Evolutionary conservation across 2,888 invertebrate genomes (phyloP).

Genomic region (Scotopteryx bipunctaria): DNA sequence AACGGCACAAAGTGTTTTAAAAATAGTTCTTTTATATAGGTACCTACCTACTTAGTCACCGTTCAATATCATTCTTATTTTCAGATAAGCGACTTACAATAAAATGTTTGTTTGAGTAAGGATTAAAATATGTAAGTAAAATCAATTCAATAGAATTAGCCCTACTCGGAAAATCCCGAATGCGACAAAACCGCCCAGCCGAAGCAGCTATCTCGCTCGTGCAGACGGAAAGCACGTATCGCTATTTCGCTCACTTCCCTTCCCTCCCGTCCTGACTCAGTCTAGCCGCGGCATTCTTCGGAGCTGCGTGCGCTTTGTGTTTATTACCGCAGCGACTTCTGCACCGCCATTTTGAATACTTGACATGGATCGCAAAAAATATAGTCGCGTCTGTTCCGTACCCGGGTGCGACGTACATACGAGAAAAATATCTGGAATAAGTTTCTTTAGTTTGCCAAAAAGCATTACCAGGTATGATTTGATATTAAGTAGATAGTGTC

Average conservation of each 20-base stretch:
- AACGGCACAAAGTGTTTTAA: no score
- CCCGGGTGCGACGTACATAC: slow-evolving; percentile 5
- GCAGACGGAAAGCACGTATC: background rate
- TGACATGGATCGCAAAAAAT: background rate
- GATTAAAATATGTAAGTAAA: no score
- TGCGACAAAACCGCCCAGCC: background rate
- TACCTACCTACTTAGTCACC: no score
- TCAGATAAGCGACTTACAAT: no score
- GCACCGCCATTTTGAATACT: slow-evolving; percentile 9
- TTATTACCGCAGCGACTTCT: background rate
- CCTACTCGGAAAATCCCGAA: no score
- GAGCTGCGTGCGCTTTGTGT: slow-evolving; percentile 1
- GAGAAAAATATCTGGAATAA: background rate
- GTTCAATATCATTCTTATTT: no score
- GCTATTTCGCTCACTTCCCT: background rate
- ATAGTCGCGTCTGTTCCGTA: background rate
- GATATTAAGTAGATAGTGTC: background rate
- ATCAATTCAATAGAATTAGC: no score
- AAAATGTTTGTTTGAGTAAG: no score
- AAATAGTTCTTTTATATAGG: no score
- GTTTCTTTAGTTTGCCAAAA: slow-evolving; percentile 9
- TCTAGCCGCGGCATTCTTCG: slow-evolving; percentile 5
- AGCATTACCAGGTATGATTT: slow-evolving; percentile 6
- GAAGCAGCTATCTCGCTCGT: background rate
- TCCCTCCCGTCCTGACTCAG: slow-evolving; percentile 7